Conservation (phyloP, 2,113 vertebrate species). For the Cnemophilus loriae region DNA sequence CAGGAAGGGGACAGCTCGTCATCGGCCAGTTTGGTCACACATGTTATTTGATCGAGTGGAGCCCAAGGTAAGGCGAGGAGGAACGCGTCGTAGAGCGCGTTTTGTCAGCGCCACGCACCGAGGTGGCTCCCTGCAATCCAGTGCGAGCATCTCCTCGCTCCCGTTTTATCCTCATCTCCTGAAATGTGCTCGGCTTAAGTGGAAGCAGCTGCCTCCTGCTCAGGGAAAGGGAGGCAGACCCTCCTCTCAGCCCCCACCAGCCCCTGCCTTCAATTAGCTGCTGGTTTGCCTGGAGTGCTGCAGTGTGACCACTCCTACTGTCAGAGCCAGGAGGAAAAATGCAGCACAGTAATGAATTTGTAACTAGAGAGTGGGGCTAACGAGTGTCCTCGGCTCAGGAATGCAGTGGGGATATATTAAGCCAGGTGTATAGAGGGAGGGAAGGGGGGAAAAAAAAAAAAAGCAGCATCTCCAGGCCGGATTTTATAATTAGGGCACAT, state of each 20-base stretch:
- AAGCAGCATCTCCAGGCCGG: slow-evolving; percentile 11
- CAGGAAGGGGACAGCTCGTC: not conserved
- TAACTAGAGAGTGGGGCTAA: slow-evolving; percentile 17
- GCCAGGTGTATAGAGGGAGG: slow-evolving; percentile 8
- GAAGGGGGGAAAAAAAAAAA: rapidly evolving
- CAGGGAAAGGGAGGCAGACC: slow-evolving; percentile 31
- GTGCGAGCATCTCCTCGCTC: not conserved
- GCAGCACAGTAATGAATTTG: slow-evolving; percentile 34
- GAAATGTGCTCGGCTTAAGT: slow-evolving; percentile 72
- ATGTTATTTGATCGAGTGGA: not conserved
- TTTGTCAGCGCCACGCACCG: not conserved
- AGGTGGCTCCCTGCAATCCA: slow-evolving; percentile 1
- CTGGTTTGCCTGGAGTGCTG: slow-evolving; percentile 71
- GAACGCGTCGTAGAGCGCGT: not conserved
- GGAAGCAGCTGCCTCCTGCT: slow-evolving; percentile 80
- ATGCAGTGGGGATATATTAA: not conserved
- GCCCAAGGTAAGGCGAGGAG: not conserved
- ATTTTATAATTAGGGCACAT: slow-evolving; percentile 55
- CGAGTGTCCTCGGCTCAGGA: slow-evolving; percentile 21
- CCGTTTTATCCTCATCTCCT: slow-evolving; percentile 56
- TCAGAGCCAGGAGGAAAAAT: slow-evolving; percentile 30
- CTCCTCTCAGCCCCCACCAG: not conserved
- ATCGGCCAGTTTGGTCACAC: not conserved
- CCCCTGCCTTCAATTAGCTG: slow-evolving; percentile 76
- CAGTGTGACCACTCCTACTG: slow-evolving; percentile 73